Conservation (phyloP, 1,140 invertebrate genomes). For the Coenobita brevimanus region DNA sequence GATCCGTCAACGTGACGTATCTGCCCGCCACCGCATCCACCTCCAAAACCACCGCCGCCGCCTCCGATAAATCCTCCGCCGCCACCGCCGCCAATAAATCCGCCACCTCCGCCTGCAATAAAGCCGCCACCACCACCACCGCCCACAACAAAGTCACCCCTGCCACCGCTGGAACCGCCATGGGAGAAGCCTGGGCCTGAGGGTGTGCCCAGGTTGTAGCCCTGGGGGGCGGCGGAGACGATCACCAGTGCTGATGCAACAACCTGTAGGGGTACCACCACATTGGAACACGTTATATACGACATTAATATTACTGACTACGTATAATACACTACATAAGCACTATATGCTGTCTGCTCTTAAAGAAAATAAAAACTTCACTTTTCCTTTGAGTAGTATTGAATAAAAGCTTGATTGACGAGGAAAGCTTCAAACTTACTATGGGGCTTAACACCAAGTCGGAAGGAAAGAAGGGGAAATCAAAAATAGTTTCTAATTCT, state of each 20-base stretch:
- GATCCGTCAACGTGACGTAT: conserved; percentile 21
- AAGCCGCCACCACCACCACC: background rate
- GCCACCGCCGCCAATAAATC: background rate
- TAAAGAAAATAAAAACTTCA: background rate
- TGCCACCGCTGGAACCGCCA: too few relatives aligned
- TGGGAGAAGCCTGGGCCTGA: background rate
- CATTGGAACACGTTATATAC: background rate
- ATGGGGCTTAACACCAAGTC: too few relatives aligned
- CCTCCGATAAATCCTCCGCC: background rate
- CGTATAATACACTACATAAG: background rate
- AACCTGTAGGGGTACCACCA: too few relatives aligned
- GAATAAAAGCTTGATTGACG: background rate
- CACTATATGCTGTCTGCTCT: background rate
- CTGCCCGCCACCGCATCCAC: background rate
- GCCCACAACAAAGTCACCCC: too few relatives aligned
- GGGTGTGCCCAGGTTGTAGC: too few relatives aligned
- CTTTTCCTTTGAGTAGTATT: background rate
- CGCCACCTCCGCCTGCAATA: background rate
- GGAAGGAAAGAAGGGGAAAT: background rate
- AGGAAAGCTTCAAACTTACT: background rate
- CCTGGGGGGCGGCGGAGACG: too few relatives aligned
- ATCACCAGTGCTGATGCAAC: too few relatives aligned
- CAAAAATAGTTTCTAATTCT: too few relatives aligned
- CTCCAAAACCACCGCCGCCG: background rate
- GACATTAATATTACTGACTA: background rate